phyloP scores from a whole-genome alignment of 2,797 vertebrate genomes.

The Sebastes melanostomus region DNA sequence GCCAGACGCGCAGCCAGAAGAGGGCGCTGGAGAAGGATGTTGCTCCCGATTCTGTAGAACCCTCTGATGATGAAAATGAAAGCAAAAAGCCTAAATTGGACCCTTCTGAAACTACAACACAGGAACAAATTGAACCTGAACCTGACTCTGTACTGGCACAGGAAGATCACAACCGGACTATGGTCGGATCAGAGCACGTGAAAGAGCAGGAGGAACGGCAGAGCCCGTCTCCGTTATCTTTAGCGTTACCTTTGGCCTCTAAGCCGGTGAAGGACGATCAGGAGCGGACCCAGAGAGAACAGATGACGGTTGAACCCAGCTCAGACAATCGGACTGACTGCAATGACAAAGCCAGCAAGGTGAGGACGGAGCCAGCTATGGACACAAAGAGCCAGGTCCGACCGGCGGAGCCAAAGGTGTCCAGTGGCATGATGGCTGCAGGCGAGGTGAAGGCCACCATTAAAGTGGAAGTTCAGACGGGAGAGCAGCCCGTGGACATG shows the following conservation, averaged over 20 bases:
- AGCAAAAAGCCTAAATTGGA: slow-evolving; percentile 91
- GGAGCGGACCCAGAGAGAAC: slow-evolving; percentile 38
- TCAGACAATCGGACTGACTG: slow-evolving; percentile 67
- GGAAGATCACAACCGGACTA: slow-evolving; percentile 36
- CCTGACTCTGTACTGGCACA: slow-evolving; percentile 24
- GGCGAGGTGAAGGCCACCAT: slow-evolving; percentile 87
- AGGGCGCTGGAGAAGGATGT: slow-evolving; percentile 89
- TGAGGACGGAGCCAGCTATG: slow-evolving; percentile 63
- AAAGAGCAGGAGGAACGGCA: slow-evolving; percentile 39
- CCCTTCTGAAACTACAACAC: slow-evolving; percentile 56
- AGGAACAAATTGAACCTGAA: slow-evolving; percentile 24
- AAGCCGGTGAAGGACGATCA: slow-evolving; percentile 44
- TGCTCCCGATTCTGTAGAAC: slow-evolving; percentile 78
- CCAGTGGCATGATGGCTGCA: slow-evolving; percentile 77
- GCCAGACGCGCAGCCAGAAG: slow-evolving; percentile 96
- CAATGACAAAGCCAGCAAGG: slow-evolving; percentile 37
- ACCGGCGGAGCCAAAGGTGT: slow-evolving; percentile 46
- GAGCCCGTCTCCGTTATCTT: slow-evolving; percentile 30
- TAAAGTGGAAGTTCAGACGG: slow-evolving; percentile 87
- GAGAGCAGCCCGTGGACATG: slow-evolving; percentile 94
- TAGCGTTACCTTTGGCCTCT: slow-evolving; percentile 50
- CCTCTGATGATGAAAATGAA: slow-evolving; percentile 80
- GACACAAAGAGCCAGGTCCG: slow-evolving; percentile 49
- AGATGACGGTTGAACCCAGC: slow-evolving; percentile 36
- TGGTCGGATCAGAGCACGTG: slow-evolving; percentile 19